phyloP scores from a whole-genome alignment of 2,113 vertebrate species.

The Platysternon megacephalum region DNA sequence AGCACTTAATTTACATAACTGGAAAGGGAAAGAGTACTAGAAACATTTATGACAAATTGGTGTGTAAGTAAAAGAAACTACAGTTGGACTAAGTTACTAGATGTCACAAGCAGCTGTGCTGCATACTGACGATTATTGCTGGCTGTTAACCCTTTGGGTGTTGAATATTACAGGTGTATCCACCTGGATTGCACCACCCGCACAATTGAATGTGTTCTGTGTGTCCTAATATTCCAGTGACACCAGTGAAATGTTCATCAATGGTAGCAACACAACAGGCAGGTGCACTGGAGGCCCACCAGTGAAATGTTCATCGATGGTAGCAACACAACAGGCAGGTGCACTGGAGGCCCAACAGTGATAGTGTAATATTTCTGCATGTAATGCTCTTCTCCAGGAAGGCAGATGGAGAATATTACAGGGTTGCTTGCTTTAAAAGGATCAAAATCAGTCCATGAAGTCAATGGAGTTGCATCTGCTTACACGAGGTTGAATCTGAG shows the following conservation, averaged over 20 bases:
- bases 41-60: background rate
- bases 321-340: background rate
- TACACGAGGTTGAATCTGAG: background rate
- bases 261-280: background rate
- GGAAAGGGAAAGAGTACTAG: background rate
- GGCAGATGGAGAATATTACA: slow-evolving; percentile 6
- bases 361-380: background rate
- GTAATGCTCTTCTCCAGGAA: slow-evolving; percentile 4
- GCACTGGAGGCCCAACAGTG: background rate
- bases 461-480: background rate
- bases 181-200: background rate
- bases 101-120: slow-evolving; percentile 1
- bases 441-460: slow-evolving; percentile 12
- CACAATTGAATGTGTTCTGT: accelerated
- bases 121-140: slow-evolving; percentile 42
- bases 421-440: slow-evolving; percentile 2
- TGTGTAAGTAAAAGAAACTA: background rate
- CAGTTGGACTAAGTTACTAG: background rate
- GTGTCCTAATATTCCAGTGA: background rate
- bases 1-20: no score
- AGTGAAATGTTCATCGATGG: slow-evolving; percentile 15
- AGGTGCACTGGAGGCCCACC: background rate
- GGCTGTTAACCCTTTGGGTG: slow-evolving; percentile 25
- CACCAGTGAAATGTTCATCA: background rate
- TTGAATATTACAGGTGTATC: background rate